Base-by-base conservation (phyloP, 2,797 vertebrate genomes). In the Hyperoplus immaculatus region DNA sequence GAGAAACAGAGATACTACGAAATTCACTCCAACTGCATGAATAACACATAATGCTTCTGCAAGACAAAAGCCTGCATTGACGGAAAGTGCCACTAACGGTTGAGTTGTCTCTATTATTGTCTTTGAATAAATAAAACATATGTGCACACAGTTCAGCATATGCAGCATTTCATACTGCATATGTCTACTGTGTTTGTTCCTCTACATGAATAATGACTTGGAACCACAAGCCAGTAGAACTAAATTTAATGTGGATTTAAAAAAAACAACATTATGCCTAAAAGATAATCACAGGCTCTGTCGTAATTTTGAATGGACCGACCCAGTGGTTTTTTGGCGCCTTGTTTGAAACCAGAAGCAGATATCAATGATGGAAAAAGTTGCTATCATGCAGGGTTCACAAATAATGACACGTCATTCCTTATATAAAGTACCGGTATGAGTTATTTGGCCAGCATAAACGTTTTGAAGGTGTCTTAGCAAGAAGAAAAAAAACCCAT, bases 1-100 rank as follows among this genome's bases (percentile, higher is more conserved):
- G 50, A 77, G 45, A 45, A 62, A 39, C 51, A 70, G 15, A 71
- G 29, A 29, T 3, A 78, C 77, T 63, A 51, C 63, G 63, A 6
- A 69, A 67, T 18, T 82, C 78, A 61, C 73, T 72, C 61, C 18
- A 15, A 13, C 59, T 36, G 61, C 64, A 79, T 82, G 39, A 84
- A 87, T 81, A 79, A 87, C 84, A 77, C 74, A 83, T 78, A 14
- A n/a, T 3, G 60, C 75, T 70, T 63, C 80, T 75, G 59, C 63
- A 5, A 84, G 65, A 81, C 67, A 72, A 81, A 84, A 76, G 38
- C 59, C 71, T 64, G 47, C 72, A 56, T 10, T n/a, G 71, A 54
- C 71, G 59, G 10, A 59, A 69, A 84, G 14, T 62, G 69, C 54
- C 57, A 70, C 47, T 43, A 59, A 72, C 72, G 67, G 12, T 45